Conservation (phyloP, 1,140 invertebrate genomes). For the Vanessa tameamea region DNA sequence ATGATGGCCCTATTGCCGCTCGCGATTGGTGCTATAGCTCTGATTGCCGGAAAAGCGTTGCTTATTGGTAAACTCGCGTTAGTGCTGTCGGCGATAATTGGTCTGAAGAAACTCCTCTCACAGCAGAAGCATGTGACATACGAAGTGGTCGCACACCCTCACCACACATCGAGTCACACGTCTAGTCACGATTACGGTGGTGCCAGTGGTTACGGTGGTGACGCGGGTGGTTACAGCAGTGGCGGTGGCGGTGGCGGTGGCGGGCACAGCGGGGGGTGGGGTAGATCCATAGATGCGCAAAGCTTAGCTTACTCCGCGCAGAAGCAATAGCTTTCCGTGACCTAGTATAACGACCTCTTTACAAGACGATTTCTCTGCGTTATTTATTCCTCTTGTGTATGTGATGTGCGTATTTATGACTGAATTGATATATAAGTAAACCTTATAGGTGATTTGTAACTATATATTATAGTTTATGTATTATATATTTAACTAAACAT, state of each 20-base stretch:
- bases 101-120: constrained; percentile 88
- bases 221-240: constrained; percentile 81
- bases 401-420: constrained; percentile 68
- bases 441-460: constrained; percentile 52
- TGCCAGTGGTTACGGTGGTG: constrained; percentile 76
- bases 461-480: constrained; percentile 59
- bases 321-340: constrained; percentile 76
- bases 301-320: constrained; percentile 88
- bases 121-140: constrained; percentile 91
- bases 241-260: constrained; percentile 81
- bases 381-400: constrained; percentile 49
- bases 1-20: constrained; percentile 88
- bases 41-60: constrained; percentile 92
- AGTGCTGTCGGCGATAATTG: constrained; percentile 90
- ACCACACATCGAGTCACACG: constrained; percentile 85
- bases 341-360: constrained; percentile 61
- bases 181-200: constrained; percentile 84
- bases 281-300: constrained; percentile 85
- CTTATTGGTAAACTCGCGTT: constrained; percentile 91
- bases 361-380: constrained; percentile 62
- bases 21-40: constrained; percentile 88
- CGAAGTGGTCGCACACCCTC: constrained; percentile 91
- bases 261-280: constrained; percentile 84
- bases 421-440: constrained; percentile 47
- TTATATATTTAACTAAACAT: constrained; percentile 35